Percentiles rank a stretch among this genome's conserved stretches.
phyloP scores from a whole-genome alignment of 2,113 vertebrate species.

The Gadus macrocephalus region DNA sequence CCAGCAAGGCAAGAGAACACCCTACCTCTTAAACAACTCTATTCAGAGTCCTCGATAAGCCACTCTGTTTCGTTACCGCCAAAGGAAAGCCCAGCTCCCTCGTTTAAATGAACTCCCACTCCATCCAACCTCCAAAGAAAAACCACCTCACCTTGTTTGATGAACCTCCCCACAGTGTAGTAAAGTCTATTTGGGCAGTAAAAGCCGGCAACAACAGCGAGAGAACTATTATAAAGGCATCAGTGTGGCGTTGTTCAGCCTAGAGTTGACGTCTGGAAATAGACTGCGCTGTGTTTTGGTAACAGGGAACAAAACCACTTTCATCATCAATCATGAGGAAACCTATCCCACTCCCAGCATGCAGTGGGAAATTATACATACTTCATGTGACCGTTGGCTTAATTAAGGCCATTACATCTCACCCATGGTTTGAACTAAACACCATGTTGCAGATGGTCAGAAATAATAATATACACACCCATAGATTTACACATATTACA shows the following conservation, averaged over 20 bases:
- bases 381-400: conserved; percentile 45
- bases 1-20: no score
- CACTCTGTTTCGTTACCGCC: no score
- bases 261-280: conserved; percentile 39
- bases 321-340: conserved; percentile 57
- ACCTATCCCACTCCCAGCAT: conserved; percentile 41
- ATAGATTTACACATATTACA: conserved; percentile 28
- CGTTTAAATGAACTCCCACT: no score
- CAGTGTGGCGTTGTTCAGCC: conserved; percentile 24
- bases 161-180: conserved; percentile 30
- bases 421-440: conserved; percentile 42
- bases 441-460: conserved; percentile 11
- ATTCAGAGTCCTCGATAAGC: no score
- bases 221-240: conserved; percentile 50
- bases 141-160: conserved; percentile 31
- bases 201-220: conserved; percentile 25
- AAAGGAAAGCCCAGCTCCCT: no score
- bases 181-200: conserved; percentile 47
- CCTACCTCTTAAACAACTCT: no score
- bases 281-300: conserved; percentile 30
- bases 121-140: not conserved
- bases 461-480: conserved; percentile 12
- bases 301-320: conserved; percentile 37
- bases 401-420: conserved; percentile 42
- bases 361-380: conserved; percentile 46